These are phyloP conservation scores for Lithophane semibrunnea DNA, from an alignment of 2,888 invertebrate genomes.

Conservation along the genomic window DNA sequence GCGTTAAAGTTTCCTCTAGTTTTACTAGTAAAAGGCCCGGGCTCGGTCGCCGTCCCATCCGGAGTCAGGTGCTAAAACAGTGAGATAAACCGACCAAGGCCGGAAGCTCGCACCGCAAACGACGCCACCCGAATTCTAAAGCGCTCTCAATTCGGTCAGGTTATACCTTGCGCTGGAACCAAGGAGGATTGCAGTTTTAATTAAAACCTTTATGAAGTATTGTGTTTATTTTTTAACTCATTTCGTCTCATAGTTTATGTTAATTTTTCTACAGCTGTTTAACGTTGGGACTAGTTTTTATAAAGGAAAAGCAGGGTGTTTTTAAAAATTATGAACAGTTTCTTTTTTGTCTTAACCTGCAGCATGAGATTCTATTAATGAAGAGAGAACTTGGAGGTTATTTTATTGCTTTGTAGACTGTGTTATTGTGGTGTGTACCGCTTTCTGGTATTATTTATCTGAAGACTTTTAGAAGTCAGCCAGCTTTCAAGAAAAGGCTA, in stretches of 20 bases:
- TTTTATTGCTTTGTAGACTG: neutral
- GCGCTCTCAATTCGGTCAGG: constrained; percentile 47
- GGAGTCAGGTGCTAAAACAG: constrained; percentile 77
- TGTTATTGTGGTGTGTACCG: neutral
- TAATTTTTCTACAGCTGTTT: constrained; percentile 52
- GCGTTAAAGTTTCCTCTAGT: constrained; percentile 69
- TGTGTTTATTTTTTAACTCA: constrained; percentile 59
- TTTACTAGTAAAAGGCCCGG: constrained; percentile 60
- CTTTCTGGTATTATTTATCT: neutral
- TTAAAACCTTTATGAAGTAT: constrained; percentile 63
- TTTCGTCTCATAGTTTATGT: constrained; percentile 57
- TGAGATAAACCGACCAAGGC: constrained; percentile 72
- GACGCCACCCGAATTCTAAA: constrained; percentile 47
- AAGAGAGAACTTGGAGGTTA: neutral
- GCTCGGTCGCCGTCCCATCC: constrained; percentile 66
- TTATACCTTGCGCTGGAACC: constrained; percentile 47
- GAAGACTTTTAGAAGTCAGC: neutral
- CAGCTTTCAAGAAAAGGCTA: neutral
- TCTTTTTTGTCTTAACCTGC: constrained; percentile 6
- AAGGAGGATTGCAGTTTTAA: constrained; percentile 61
- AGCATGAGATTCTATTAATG: constrained; percentile 1
- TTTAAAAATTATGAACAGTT: constrained; percentile 19
- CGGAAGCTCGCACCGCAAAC: constrained; percentile 60
- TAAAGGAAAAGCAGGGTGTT: constrained; percentile 1
- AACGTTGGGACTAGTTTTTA: constrained; percentile 36